Evolutionary conservation across 1,140 invertebrate species (phyloP).

Genomic region (Contarinia nasturtii): DNA sequence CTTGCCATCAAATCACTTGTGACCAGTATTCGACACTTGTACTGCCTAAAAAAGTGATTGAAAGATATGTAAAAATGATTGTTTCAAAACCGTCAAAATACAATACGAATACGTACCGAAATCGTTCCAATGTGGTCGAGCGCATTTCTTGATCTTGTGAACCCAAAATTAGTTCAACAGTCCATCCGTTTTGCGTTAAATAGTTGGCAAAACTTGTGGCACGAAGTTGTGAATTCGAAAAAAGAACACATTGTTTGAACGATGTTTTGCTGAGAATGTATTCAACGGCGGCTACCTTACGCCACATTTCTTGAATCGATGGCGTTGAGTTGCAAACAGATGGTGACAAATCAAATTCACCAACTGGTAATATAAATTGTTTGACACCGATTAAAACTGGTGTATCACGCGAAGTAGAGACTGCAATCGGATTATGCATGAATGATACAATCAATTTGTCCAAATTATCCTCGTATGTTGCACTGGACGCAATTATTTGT

Average conservation of each 20-base stretch:
- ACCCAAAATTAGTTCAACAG: conserved; percentile 49
- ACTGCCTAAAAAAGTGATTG: conserved; percentile 42
- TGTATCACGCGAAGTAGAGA: conserved; percentile 35
- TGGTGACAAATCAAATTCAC: conserved; percentile 35
- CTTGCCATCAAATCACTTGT: conserved; percentile 78
- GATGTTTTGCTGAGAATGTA: conserved; percentile 47
- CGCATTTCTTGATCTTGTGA: conserved; percentile 60
- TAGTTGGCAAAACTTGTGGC: conserved; percentile 52
- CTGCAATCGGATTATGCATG: conserved; percentile 65
- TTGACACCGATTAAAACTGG: conserved; percentile 52
- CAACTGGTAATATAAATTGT: conserved; percentile 46
- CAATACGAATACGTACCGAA: no score
- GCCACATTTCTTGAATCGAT: conserved; percentile 29
- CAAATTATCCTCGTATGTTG: conserved; percentile 72
- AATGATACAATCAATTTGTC: conserved; percentile 51
- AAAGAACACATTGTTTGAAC: conserved; percentile 82
- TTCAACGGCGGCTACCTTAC: conserved; percentile 48
- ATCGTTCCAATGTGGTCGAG: conserved; percentile 48
- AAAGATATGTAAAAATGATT: no score
- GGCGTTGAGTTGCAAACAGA: conserved; percentile 7
- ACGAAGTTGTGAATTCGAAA: conserved; percentile 69
- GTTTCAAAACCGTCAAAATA: no score
- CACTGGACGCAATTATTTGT: conserved; percentile 83
- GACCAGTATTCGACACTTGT: conserved; percentile 64
- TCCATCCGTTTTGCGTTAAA: conserved; percentile 47